Evolutionary conservation across 2,797 vertebrate genomes (phyloP).

Genomic region (Stomatorhinus walkeri): DNA sequence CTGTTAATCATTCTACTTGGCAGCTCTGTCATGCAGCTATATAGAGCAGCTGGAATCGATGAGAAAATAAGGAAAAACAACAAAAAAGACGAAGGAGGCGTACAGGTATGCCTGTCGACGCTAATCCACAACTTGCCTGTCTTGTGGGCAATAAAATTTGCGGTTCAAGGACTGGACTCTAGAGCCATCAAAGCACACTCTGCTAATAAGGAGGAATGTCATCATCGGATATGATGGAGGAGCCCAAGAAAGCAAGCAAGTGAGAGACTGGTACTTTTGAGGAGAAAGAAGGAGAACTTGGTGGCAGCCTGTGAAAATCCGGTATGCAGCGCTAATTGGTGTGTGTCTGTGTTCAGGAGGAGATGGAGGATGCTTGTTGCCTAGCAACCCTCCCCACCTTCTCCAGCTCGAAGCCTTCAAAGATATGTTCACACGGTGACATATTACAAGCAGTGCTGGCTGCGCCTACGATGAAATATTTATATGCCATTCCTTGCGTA

Average conservation of each 20-base stretch:
- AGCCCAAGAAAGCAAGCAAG: neutral
- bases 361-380: slow-evolving; percentile 59
- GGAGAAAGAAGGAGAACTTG: neutral
- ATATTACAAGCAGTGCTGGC: slow-evolving; percentile 20
- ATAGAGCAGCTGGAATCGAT: neutral
- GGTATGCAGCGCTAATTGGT: slow-evolving; percentile 30
- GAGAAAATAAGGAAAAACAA: neutral
- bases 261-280: neutral
- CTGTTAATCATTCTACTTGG: neutral
- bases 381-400: slow-evolving; percentile 50
- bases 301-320: neutral
- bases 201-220: neutral
- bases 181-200: neutral
- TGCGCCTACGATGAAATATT: slow-evolving; percentile 20
- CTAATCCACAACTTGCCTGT: neutral
- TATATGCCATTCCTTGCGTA: slow-evolving; percentile 1
- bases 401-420: neutral
- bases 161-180: neutral
- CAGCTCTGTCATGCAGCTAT: neutral
- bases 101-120: neutral
- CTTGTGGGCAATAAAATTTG: neutral
- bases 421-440: slow-evolving; percentile 20
- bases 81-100: neutral
- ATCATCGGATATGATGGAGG: neutral
- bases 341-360: neutral